Evolutionary conservation across 37 sponge, comb jelly and placozoan genomes (phyloP), one percentile per base, ranked within the genome.

Genomic region (Halichondria panicea): DNA sequence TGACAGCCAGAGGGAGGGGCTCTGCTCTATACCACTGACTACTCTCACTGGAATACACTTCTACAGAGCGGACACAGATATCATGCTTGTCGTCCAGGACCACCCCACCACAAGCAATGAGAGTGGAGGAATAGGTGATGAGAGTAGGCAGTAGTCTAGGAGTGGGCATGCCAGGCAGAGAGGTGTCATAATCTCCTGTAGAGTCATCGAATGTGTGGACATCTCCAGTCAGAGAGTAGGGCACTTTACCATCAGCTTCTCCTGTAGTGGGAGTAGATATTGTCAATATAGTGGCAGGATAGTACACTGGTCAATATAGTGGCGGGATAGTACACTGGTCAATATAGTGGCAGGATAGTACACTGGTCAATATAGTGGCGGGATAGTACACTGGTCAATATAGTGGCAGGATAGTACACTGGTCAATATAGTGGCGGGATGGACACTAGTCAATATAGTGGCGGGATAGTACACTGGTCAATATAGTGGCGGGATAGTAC

Each of bases 1-100:
- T 81, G 63, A 72, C 71, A 30, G 81, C 72, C 19, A 81, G 43
- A 32, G 81, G 81, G 54, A 81, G 81, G 39, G 81, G 64, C 55
- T 71, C 81, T 21, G 81, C 81, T 25, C 15, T 4, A 25, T 81
- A 72, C 81, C 81, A 81, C 81, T 81, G 81, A 30, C 39, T 39
- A 30, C 21, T 52, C 52, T 71, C 63, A 12, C 38, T 15, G n/a
- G 52, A 39, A 32, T 63, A 81, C 52, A 81, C 35, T 54, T 81
- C 81, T 28, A 81, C 72, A 0, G 64, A 39, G 54, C 53, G 62
- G 53, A 81, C 64, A 4, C 72, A 81, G 45, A 63, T 50, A 64
- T 81, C 81, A 30, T 71, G 71, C 30, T 43, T 71, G 3, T 36
- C 63, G 62, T 81, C 81, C 54, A 81, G 38, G 18, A 81, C 40